phyloP scores from a whole-genome alignment of 2,113 vertebrate genomes.

The Thamnophis sirtalis region DNA sequence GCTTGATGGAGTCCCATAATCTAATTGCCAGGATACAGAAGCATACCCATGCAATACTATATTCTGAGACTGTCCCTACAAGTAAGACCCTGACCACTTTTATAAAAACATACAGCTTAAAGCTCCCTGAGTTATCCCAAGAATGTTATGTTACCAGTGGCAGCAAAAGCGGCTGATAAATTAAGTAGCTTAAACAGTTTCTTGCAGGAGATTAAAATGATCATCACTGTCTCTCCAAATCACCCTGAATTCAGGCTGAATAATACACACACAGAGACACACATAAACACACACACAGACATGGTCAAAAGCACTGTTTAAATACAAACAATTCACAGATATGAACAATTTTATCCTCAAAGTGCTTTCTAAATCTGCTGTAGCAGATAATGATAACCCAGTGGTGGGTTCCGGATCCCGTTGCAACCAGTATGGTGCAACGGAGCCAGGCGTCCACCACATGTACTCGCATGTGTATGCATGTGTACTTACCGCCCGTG shows the following conservation, averaged over 20 bases:
- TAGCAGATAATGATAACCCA: neutral
- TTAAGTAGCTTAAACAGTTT: neutral
- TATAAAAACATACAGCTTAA: neutral
- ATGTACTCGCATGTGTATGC: too few species aligned
- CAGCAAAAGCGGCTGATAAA: neutral
- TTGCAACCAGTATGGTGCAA: too few species aligned
- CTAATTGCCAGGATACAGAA: neutral
- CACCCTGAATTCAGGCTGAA: neutral
- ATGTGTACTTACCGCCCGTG: too few species aligned
- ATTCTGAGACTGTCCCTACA: neutral
- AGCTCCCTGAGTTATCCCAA: neutral
- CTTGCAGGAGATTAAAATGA: neutral
- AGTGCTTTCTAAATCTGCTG: neutral
- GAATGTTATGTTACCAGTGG: neutral
- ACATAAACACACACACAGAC: neutral
- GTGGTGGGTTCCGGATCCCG: too few species aligned
- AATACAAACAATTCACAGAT: neutral
- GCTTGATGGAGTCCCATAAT: neutral
- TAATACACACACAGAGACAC: neutral
- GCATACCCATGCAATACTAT: neutral
- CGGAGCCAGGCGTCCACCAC: too few species aligned
- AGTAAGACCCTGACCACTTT: neutral
- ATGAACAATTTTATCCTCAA: neutral
- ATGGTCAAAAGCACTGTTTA: neutral
- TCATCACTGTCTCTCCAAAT: neutral